Percentiles rank a stretch among this genome's conserved stretches.
Conservation (phyloP, 2,797 vertebrate genomes). For the Aselliscus stoliczkanus region DNA sequence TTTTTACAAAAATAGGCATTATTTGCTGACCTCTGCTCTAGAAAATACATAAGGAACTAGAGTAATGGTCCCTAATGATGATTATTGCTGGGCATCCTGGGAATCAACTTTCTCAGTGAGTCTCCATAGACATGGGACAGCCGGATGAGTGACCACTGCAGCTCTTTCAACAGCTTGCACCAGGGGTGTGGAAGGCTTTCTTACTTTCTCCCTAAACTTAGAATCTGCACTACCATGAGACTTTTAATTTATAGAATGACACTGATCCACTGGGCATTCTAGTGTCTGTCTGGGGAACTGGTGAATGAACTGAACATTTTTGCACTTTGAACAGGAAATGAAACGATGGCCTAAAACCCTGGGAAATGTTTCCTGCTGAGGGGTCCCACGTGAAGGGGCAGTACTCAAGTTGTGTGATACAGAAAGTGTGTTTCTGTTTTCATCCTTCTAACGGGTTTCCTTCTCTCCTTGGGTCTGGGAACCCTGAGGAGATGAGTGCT, state of each 20-base stretch:
- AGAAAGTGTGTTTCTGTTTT: constrained; percentile 12
- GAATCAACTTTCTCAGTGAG: not conserved
- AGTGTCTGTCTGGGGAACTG: not conserved
- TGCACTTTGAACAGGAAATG: not conserved
- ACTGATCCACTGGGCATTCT: not conserved
- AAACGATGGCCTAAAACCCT: not conserved
- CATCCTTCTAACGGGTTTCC: not conserved
- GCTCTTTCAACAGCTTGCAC: not conserved
- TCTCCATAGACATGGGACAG: not conserved
- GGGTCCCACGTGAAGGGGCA: not conserved
- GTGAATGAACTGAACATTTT: not conserved
- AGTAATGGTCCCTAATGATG: not conserved
- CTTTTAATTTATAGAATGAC: not conserved
- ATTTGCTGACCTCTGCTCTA: not conserved
- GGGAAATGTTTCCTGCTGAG: not conserved
- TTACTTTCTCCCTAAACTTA: not conserved
- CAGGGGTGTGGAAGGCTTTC: not conserved
- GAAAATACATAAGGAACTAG: not conserved
- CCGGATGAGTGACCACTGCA: not conserved
- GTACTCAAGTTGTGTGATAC: not conserved
- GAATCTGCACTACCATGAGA: not conserved
- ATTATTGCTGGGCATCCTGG: not conserved
- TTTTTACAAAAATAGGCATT: not conserved
- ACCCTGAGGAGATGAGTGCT: not conserved
- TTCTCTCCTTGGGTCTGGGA: not conserved